Evolutionary conservation across 1,140 invertebrate species (phyloP), one percentile per base, ranked within the genome.

Genomic region (Chironomus striatipennis): DNA sequence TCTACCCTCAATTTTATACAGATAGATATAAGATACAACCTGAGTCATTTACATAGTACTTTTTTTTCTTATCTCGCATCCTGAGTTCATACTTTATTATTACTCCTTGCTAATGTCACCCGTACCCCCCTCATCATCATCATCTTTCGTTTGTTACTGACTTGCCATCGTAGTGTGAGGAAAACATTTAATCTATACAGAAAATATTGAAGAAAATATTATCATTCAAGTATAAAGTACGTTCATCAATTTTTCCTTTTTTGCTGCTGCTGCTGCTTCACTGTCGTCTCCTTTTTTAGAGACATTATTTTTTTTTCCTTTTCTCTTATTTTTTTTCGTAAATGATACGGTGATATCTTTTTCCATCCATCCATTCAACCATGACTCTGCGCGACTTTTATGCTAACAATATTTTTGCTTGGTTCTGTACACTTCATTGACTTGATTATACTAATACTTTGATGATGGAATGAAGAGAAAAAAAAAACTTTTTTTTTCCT

Each of bases 31-130:
- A 34, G 24, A 34, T 34, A 34, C 24, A 34, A 34, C 24, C 18
- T 70, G 65, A 70, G 18, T 70, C 65, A 70, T 70, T 70, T 70
- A 18, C 65, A 21, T 70, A 70, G n/a, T 17, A 70, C 20, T 20
- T 57, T 34, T 57, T 57, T 70, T 21, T 21, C 17, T 70, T 70
- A 70, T 70, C 65, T 70, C 65, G 1, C 65, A 70, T 70, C 65
- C 65, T 57, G 47, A 57, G 7, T 57, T 57, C n/a, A 57, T 57
- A 57, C 47, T 70, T 70, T 70, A 70, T 70, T 70, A 21, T 21
- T 57, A 12, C 12, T 57, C 47, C 47, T 18, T 70, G 1, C 65
- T 70, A 70, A 70, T 70, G 65, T 70, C 17, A n/a, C n/a, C 15
- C n/a, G 47, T n/a, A n/a, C 12, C 47, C n/a, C n/a, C 47, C n/a